Evolutionary conservation across 2,797 vertebrate species (phyloP).

Genomic region (Passerculus sandwichensis): DNA sequence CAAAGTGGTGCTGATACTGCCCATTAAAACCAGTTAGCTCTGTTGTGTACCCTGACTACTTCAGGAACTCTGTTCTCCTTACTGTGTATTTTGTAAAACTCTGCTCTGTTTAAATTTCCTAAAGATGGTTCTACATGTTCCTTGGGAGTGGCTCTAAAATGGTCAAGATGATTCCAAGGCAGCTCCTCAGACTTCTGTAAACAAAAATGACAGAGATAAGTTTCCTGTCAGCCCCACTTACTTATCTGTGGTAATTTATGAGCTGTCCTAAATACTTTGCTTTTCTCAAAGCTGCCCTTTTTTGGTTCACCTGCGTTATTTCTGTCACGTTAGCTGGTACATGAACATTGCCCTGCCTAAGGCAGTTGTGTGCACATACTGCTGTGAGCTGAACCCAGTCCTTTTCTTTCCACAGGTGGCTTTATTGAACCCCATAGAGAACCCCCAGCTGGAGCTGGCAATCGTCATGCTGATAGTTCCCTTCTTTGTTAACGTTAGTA

Average conservation of each 20-base stretch:
- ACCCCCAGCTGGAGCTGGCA: constrained; percentile 93
- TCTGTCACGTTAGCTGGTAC: neutral
- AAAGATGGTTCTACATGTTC: neutral
- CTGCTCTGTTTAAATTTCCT: neutral
- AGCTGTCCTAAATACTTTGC: neutral
- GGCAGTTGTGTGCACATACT: neutral
- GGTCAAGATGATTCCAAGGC: neutral
- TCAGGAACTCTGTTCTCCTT: neutral
- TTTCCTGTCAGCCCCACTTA: neutral
- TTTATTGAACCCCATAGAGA: constrained; percentile 90
- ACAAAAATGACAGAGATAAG: neutral
- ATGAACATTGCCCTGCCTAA: neutral
- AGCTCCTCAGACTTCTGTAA: constrained; percentile 9
- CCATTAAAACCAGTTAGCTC: neutral
- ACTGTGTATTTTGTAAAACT: neutral
- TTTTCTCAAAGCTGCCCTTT: constrained; percentile 23
- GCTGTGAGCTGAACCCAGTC: constrained; percentile 21
- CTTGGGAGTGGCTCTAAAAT: neutral
- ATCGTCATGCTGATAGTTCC: constrained; percentile 99
- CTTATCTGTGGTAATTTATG: constrained; percentile 12
- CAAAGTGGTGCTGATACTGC: neutral
- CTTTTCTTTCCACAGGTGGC: constrained; percentile 85
- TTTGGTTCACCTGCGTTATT: neutral
- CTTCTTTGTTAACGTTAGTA: constrained; percentile 98
- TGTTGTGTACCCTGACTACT: neutral